A percentile compares a stretch with the other conserved stretches of the same genome.
phyloP scores from a whole-genome alignment of 2,113 vertebrate genomes.

The Ochotona curzoniae region DNA sequence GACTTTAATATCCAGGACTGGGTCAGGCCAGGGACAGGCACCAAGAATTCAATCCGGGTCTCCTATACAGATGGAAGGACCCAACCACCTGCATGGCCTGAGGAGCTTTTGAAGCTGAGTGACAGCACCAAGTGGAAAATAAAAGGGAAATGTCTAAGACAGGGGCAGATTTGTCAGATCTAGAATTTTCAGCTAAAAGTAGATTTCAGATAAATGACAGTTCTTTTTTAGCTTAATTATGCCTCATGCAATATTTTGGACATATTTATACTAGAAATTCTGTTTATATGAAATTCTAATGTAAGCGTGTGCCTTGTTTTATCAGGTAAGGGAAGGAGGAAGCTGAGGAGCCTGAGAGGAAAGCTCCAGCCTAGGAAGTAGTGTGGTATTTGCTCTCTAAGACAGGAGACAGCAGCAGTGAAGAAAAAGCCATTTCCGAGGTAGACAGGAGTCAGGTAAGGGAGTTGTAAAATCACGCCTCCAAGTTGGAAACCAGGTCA shows the following conservation, averaged over 20 bases:
- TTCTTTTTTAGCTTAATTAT: not conserved
- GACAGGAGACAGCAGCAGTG: not conserved
- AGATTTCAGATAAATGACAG: not conserved
- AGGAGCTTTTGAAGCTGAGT: not conserved
- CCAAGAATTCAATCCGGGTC: too few relatives aligned
- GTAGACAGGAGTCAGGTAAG: not conserved
- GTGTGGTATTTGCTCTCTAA: not conserved
- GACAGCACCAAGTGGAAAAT: not conserved
- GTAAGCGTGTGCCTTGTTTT: not conserved
- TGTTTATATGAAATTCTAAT: not conserved
- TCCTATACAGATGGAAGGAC: too few relatives aligned
- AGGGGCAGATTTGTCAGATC: not conserved
- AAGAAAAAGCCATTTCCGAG: not conserved
- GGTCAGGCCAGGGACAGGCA: too few relatives aligned
- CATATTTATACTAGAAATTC: not conserved
- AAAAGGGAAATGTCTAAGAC: not conserved
- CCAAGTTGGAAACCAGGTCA: not conserved
- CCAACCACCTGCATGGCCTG: not conserved
- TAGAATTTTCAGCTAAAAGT: not conserved
- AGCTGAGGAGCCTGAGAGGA: not conserved
- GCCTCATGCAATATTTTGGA: not conserved
- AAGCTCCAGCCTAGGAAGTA: not conserved
- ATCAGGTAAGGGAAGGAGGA: not conserved
- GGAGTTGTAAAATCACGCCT: not conserved
- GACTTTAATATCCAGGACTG: too few relatives aligned